phyloP scores from a whole-genome alignment of 2,797 vertebrate genomes.

The Sebastes alutus region DNA sequence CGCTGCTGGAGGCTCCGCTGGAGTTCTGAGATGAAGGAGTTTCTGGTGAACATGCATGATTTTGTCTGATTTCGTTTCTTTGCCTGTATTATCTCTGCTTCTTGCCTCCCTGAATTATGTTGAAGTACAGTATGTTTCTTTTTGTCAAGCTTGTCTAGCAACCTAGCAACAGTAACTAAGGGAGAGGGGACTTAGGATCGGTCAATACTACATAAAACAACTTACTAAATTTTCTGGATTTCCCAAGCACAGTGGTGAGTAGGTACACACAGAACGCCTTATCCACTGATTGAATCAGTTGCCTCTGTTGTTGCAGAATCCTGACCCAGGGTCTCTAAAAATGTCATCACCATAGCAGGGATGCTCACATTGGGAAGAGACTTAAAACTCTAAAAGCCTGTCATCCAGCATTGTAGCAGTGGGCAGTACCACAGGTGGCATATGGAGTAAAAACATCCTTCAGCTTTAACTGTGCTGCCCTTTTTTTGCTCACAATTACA shows the following conservation, averaged over 20 bases:
- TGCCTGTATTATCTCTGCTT: not conserved
- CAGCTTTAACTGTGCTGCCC: not conserved
- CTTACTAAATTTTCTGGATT: not conserved
- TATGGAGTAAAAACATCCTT: not conserved
- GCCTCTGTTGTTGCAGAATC: not conserved
- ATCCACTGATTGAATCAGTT: not conserved
- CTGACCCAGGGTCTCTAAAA: not conserved
- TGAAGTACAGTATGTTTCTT: not conserved
- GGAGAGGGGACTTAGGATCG: not conserved
- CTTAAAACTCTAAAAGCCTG: not conserved
- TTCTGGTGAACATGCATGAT: not conserved
- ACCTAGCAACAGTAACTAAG: not conserved
- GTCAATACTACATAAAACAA: not conserved
- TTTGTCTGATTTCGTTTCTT: not conserved
- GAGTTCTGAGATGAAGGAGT: not conserved
- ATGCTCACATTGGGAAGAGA: not conserved
- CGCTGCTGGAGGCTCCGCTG: too few relatives aligned
- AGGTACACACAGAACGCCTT: not conserved
- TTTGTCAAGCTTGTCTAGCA: not conserved
- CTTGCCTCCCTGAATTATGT: not conserved
- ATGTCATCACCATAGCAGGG: not conserved
- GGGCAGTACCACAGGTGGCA: not conserved
- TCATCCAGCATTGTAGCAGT: not conserved
- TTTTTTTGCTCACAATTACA: constrained; percentile 17
- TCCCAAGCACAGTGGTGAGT: not conserved